A percentile compares a stretch with the other conserved stretches of the same genome.
These are phyloP conservation scores for Eupithecia pulchellata DNA, from an alignment of 2,888 invertebrate species.

Conservation along the genomic window DNA sequence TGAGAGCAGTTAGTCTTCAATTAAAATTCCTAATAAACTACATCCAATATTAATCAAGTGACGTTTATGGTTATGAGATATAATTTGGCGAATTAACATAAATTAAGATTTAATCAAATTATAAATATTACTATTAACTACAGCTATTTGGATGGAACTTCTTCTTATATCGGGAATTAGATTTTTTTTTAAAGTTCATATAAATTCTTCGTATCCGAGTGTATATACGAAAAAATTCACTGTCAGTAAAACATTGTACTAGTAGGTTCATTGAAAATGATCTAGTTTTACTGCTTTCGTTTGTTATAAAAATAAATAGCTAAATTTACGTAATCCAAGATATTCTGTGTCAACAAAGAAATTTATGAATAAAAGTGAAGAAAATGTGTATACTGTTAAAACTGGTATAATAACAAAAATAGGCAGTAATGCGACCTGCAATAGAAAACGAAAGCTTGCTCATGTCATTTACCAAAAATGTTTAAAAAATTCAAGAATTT, in stretches of 20 bases:
- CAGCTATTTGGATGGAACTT: not conserved
- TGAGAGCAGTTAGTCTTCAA: not conserved
- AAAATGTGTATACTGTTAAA: no score
- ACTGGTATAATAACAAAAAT: no score
- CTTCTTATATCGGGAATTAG: not conserved
- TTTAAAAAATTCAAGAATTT: no score
- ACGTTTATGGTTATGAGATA: conserved; percentile 12
- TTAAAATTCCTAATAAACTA: conserved; percentile 10
- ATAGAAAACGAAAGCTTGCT: no score
- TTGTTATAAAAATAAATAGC: not conserved
- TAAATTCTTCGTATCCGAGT: not conserved
- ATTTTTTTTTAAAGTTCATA: no score
- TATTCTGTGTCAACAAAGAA: no score
- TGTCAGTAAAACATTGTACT: not conserved
- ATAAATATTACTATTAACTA: conserved; percentile 27
- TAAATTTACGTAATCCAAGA: no score
- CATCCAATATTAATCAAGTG: conserved; percentile 21
- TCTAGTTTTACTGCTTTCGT: not conserved
- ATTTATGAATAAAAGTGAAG: no score
- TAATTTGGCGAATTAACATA: conserved; percentile 21
- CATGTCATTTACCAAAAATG: no score
- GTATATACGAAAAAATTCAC: not conserved
- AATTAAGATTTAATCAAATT: conserved; percentile 32
- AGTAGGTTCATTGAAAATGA: not conserved
- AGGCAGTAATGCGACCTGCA: no score